phyloP scores from a whole-genome alignment of 2,113 vertebrate genomes.

The Psilopogon haemacephalus region DNA sequence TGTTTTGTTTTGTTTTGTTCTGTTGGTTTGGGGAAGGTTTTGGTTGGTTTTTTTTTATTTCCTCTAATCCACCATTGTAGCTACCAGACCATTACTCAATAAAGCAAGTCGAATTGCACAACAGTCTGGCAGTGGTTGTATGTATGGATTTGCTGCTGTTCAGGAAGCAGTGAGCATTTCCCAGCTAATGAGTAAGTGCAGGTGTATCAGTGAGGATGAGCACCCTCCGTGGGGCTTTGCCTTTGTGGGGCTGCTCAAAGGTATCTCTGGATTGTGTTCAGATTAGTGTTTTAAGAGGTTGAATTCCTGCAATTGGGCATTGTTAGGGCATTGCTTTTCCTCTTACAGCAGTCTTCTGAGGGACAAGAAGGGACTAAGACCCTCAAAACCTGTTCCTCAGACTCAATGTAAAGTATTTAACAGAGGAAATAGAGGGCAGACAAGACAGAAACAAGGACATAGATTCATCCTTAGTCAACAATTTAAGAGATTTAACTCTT shows the following conservation, averaged over 20 bases:
- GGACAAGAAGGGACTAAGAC: neutral
- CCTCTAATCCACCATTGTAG: conserved; percentile 71
- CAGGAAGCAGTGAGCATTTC: neutral
- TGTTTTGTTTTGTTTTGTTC: neutral
- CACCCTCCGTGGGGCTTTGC: neutral
- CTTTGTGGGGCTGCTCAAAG: neutral
- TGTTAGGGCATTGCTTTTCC: neutral
- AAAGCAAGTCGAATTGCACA: conserved; percentile 69
- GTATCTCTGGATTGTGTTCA: neutral
- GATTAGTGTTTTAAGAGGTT: conserved; percentile 8
- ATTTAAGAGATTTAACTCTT: neutral
- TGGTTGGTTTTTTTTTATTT: neutral
- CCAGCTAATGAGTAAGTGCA: neutral
- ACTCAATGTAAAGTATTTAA: neutral
- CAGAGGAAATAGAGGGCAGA: neutral
- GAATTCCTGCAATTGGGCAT: neutral
- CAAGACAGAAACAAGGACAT: neutral
- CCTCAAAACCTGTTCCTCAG: neutral
- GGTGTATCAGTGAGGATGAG: neutral
- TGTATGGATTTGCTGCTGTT: neutral
- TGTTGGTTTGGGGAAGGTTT: no score
- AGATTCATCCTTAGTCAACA: neutral
- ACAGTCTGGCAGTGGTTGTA: conserved; percentile 39
- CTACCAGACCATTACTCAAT: conserved; percentile 74
- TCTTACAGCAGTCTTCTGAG: neutral